Evolutionary conservation across 2,113 vertebrate genomes (phyloP).

Genomic region (Mesembrinibis cayennensis): DNA sequence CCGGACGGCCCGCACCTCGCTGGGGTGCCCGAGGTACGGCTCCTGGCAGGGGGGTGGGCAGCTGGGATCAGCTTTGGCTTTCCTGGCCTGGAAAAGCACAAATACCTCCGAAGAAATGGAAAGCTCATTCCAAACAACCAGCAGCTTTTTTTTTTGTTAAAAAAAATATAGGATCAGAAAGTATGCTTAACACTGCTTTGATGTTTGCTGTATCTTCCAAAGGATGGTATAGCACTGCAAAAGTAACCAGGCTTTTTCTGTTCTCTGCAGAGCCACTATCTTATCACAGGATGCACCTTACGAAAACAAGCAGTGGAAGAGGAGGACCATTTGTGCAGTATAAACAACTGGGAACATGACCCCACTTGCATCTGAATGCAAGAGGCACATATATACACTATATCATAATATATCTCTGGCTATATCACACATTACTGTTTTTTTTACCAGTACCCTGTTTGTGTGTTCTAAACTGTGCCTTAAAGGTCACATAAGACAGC

Average conservation of each 20-base stretch:
- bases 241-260: background rate
- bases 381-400: background rate
- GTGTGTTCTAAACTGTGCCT: background rate
- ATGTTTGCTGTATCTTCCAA: background rate
- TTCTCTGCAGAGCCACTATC: background rate
- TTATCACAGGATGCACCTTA: background rate
- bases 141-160: too few species aligned
- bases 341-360: background rate
- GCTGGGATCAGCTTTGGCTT: background rate
- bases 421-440: background rate
- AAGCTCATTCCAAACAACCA: background rate
- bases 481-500: background rate
- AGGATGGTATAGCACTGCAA: too few species aligned
- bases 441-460: background rate
- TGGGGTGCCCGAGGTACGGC: rapidly evolving
- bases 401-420: rapidly evolving
- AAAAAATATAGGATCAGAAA: background rate
- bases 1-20: background rate
- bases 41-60: background rate
- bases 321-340: background rate
- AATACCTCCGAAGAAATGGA: background rate
- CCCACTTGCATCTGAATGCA: background rate
- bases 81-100: background rate
- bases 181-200: background rate
- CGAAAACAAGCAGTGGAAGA: background rate